Base-by-base conservation (phyloP, 2,888 invertebrate species). In the Spatulosminthurus flaviceps region DNA sequence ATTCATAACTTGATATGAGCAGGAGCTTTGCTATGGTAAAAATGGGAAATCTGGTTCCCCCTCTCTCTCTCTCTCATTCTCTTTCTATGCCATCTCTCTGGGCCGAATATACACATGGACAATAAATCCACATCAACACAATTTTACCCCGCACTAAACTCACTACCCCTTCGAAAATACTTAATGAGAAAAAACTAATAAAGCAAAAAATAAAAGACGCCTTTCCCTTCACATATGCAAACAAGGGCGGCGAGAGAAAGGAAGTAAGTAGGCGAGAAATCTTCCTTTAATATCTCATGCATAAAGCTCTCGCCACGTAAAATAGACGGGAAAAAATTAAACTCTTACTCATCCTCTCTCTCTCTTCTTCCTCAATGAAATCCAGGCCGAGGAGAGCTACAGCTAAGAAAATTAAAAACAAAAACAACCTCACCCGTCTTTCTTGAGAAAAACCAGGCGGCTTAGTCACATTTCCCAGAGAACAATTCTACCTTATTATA, bases 171-270 rank as follows among this genome's bases (percentile, higher is more conserved):
- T 51, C 16, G 7, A n/a, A 51, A 4, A 51, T 67, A 42, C 77
- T 77, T 77, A 77, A 77, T 77, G 77, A 77, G 77, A 77, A 77
- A 77, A 77, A 77, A 77, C 77, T 77, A 77, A 77, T 77, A 77
- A 69, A 70, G 70, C 22, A 77, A 24, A 77, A 26, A 51, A 51
- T 51, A 51, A 51, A n/a, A n/a, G 5, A 51, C n/a, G 5, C n/a
- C 21, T 74, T 60, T 74, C 51, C 70, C 64, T 60, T 51, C 51
- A 13, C n/a, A 19, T 51, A 13, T 51, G 16, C n/a, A 19, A 51
- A 51, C 51, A n/a, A 19, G 51, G 51, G 51, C 51, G 7, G 51
- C 5, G 51, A 51, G 16, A 51, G 51, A n/a, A 51, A 51, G 51
- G 34, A 4, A 34, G 34, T 34, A 34, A 34, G 34, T 4, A 34